Evolutionary conservation across 1,140 invertebrate species (phyloP), one percentile per base, ranked within the genome.

Genomic region (Rhynchophorus ferrugineus): DNA sequence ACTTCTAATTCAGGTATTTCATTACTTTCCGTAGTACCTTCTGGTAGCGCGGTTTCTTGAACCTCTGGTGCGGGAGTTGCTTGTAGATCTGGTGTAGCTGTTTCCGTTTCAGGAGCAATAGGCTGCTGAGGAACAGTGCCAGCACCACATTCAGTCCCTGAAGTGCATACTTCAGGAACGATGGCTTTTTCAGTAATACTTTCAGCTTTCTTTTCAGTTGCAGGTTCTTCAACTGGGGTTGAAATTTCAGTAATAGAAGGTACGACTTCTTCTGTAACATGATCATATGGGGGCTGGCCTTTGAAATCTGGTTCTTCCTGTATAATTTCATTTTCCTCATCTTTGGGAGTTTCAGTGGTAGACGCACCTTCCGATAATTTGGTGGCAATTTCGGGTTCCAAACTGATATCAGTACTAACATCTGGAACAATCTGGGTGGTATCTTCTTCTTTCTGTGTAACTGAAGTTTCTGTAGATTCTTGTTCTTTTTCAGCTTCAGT

Each of bases 71-170:
- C 18, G 17, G 17, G 49, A 44, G 61, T 39, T 48, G 55, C 54
- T 49, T 62, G 54, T 58, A 66, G 60, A 56, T 65, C 56, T 13
- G 44, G 21, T 39, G 47, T 55, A 7, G 52, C 44, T 44, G 54
- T 45, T 49, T 44, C 49, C 13, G 9, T 38, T 42, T 51, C 29
- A 16, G 39, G n/a, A 44, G 24, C 1, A 29, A 19, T 19, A 21
- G 50, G 6, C 39, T 18, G 21, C 13, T 41, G 16, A 45, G 50
- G 34, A 49, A 57, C 51, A n/a, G 35, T 37, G 38, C 49, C 44
- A 45, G 44, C 39, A 37, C 44, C 52, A 36, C 52, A 54, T 24
- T 54, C 52, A 34, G 45, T 20, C 24, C 35, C 52, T 22, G 52
- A 54, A 18, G 52, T 49, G 33, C 52, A 54, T n/a, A 47, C 52